Conservation (phyloP, 64 coral and sea anemone species). For the Anthopleura sola region DNA sequence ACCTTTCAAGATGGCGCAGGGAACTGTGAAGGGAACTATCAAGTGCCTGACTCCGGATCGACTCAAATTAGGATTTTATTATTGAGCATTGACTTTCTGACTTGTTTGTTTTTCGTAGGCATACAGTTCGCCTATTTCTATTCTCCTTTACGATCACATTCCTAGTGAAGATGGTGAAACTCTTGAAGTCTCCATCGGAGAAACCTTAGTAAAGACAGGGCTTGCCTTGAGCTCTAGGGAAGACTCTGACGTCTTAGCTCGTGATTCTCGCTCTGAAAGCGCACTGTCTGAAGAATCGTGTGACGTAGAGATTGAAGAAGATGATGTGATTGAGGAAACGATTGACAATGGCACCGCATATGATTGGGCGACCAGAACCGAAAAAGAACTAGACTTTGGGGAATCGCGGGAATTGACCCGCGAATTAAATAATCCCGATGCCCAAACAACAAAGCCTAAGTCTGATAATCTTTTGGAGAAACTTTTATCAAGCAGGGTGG, state of each 20-base stretch:
- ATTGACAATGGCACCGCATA: neutral
- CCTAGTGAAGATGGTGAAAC: slow-evolving; percentile 31
- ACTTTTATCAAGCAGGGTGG: slow-evolving; percentile 44
- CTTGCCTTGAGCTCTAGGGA: slow-evolving; percentile 15
- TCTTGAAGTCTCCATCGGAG: slow-evolving; percentile 55
- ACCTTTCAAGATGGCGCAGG: no score
- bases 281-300: neutral
- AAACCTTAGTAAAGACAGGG: slow-evolving; percentile 37
- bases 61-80: no score
- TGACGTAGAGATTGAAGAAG: slow-evolving; percentile 20
- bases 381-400: neutral
- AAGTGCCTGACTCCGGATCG: no score
- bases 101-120: neutral
- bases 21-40: no score
- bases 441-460: slow-evolving; percentile 12
- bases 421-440: neutral
- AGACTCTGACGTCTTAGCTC: neutral
- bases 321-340: neutral
- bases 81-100: no score
- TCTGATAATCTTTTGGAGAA: slow-evolving; percentile 47
- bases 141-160: slow-evolving; percentile 51
- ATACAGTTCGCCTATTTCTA: slow-evolving; percentile 39
- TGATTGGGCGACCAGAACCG: neutral
- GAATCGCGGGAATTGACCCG: neutral
- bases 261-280: neutral